Evolutionary conservation across 2,797 vertebrate genomes (phyloP).

Genomic region (Arrhamphus sclerolepis): DNA sequence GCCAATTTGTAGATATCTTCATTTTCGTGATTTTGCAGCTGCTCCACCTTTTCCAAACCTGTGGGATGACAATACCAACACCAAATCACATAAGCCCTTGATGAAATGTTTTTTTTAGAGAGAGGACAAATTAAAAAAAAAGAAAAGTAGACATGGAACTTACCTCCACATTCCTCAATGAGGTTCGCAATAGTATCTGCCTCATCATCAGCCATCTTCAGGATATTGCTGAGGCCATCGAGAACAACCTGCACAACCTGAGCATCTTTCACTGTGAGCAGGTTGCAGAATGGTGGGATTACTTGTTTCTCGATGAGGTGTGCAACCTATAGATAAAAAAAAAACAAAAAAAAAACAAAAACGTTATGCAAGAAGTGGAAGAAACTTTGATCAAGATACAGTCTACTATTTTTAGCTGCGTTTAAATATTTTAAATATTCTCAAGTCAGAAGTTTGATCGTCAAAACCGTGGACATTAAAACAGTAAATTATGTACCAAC

Average conservation of each 20-base stretch:
- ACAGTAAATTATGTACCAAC: too few relatives aligned
- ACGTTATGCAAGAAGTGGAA: neutral
- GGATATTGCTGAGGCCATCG: constrained; percentile 98
- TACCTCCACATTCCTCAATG: constrained; percentile 98
- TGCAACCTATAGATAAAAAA: constrained; percentile 84
- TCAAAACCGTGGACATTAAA: too few relatives aligned
- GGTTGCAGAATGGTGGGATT: constrained; percentile 98
- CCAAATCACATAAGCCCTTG: neutral
- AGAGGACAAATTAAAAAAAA: neutral
- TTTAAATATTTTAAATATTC: too few relatives aligned
- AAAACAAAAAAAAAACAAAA: neutral
- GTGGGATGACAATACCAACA: constrained; percentile 1
- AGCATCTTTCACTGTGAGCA: constrained; percentile 97
- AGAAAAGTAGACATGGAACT: constrained; percentile 4
- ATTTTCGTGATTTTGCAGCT: constrained; percentile 98
- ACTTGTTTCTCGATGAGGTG: constrained; percentile 98
- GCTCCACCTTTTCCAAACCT: constrained; percentile 99
- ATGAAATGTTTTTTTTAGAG: neutral
- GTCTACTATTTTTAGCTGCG: too few relatives aligned
- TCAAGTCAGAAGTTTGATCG: too few relatives aligned
- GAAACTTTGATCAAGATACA: too few relatives aligned
- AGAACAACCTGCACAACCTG: constrained; percentile 98
- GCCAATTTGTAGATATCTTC: constrained; percentile 99
- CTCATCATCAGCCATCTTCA: constrained; percentile 99
- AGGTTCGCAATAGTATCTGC: constrained; percentile 97